Evolutionary conservation across 2,113 vertebrate genomes (phyloP).

Genomic region (Hyla sarda): DNA sequence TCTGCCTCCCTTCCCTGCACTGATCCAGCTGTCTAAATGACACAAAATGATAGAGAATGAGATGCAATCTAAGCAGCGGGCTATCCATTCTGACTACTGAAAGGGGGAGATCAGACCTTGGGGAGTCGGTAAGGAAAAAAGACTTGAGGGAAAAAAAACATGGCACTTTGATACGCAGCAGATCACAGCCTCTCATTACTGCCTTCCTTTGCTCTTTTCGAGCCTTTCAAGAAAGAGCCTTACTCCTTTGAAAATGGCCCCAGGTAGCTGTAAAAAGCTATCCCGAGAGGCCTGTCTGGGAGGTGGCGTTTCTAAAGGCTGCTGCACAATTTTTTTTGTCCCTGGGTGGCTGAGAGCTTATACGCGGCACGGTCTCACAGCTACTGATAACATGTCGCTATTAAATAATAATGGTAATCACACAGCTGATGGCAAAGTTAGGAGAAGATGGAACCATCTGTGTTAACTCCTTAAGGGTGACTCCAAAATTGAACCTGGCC

Average conservation of each 20-base stretch:
- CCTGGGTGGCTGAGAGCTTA: constrained; percentile 42
- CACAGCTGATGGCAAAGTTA: constrained; percentile 28
- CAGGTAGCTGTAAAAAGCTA: constrained; percentile 58
- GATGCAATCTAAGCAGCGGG: constrained; percentile 57
- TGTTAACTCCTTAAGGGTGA: constrained; percentile 35
- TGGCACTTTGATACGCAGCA: constrained; percentile 52
- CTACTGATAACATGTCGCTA: constrained; percentile 27
- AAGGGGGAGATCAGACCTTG: constrained; percentile 57
- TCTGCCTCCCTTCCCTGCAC: constrained; percentile 8
- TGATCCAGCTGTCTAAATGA: constrained; percentile 53
- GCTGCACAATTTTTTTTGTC: constrained; percentile 45
- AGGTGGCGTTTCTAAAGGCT: constrained; percentile 39
- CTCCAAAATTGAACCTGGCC: neutral
- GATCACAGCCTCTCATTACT: constrained; percentile 58
- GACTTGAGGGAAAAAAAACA: constrained; percentile 35
- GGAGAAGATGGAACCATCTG: neutral
- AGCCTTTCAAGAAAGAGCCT: constrained; percentile 51
- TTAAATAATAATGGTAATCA: constrained; percentile 58
- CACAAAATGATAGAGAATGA: constrained; percentile 58
- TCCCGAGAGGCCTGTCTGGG: constrained; percentile 41
- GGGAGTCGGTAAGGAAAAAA: constrained; percentile 54
- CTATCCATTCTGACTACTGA: constrained; percentile 50
- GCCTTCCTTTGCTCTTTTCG: constrained; percentile 58
- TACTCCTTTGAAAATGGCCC: constrained; percentile 53
- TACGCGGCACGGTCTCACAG: neutral